Base-by-base conservation (phyloP, 2,888 invertebrate species). In the Eupithecia subumbrata region DNA sequence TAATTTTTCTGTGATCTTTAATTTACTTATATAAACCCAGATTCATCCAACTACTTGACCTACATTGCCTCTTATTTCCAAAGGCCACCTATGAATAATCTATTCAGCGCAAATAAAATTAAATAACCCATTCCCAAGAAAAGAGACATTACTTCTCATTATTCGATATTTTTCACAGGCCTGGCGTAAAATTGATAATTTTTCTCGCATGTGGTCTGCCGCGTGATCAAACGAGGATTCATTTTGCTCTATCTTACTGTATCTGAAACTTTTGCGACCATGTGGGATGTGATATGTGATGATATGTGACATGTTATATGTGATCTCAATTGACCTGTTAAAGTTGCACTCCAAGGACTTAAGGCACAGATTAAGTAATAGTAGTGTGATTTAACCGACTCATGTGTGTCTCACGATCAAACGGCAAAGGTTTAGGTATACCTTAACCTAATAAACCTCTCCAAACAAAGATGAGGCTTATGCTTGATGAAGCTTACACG, bases 131-230 rank as follows among this genome's bases (percentile, higher is more conserved):
- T 56, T 76, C 64, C 68, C 68, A 73, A 48, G 69, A 69, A 71
- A 68, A 56, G 22, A 43, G 40, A 68, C 43, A 43, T 22, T 45
- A 68, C 3, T 40, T 25, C 22, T 45, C 76, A 74, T 74, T 73
- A 76, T 71, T 69, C 71, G 63, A 52, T 64, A 72, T 68, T 30
- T 68, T 70, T 73, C 43, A 25, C 48, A 52, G 30, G 69, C 67
- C 52, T 63, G 34, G 71, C 76, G 73, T 76, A 69, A 74, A 76
- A 76, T 74, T 73, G 14, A 74, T 74, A 74, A 75, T 78, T 73
- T 60, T 25, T 22, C 14, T 40, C 40, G 18, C 16, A 5, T 40
- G 12, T 48, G 60, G 60, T 60, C 60, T 2, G 25, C 60, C 22
- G 60, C 25, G 56, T 56, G 25, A 60, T 25, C 14, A 60, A 60